These are phyloP conservation scores for Pyxicephalus adspersus DNA, from an alignment of 2,113 vertebrate species.

Conservation along the genomic window DNA sequence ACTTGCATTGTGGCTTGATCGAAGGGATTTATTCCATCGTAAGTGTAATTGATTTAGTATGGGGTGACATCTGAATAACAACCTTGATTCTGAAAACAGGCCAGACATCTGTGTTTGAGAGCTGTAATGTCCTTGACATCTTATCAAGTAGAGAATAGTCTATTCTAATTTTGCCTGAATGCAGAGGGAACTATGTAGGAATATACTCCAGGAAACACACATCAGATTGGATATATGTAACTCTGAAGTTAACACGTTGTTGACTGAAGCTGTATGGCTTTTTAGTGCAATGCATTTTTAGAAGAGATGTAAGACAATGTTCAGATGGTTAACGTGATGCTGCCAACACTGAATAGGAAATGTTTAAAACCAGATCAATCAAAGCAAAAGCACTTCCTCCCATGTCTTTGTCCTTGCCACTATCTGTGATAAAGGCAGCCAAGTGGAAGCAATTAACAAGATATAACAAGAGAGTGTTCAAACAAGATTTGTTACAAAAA, in stretches of 20 bases:
- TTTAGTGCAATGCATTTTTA: neutral
- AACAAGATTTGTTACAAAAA: too few species aligned
- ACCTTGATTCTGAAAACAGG: conserved; percentile 3
- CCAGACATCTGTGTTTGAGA: conserved; percentile 27
- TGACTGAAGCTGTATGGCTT: neutral
- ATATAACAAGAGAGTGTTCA: too few species aligned
- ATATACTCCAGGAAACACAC: conserved; percentile 42
- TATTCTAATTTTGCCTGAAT: conserved; percentile 52
- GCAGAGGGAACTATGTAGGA: conserved; percentile 17
- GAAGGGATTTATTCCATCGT: conserved; percentile 1
- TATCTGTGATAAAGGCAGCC: too few species aligned
- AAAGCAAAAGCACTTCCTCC: too few species aligned
- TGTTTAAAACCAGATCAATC: neutral
- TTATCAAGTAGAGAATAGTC: conserved; percentile 52
- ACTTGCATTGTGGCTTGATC: neutral
- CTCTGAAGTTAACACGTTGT: conserved; percentile 21
- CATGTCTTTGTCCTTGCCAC: too few species aligned
- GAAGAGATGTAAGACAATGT: conserved; percentile 11
- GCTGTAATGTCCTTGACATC: conserved; percentile 44
- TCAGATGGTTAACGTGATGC: neutral
- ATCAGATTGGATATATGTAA: conserved; percentile 47
- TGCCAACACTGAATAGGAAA: neutral
- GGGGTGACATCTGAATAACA: conserved; percentile 44
- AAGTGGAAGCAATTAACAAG: too few species aligned
- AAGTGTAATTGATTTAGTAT: conserved; percentile 34